Evolutionary conservation across 2,888 invertebrate species (phyloP).

Genomic region (Coelopa pilipes): DNA sequence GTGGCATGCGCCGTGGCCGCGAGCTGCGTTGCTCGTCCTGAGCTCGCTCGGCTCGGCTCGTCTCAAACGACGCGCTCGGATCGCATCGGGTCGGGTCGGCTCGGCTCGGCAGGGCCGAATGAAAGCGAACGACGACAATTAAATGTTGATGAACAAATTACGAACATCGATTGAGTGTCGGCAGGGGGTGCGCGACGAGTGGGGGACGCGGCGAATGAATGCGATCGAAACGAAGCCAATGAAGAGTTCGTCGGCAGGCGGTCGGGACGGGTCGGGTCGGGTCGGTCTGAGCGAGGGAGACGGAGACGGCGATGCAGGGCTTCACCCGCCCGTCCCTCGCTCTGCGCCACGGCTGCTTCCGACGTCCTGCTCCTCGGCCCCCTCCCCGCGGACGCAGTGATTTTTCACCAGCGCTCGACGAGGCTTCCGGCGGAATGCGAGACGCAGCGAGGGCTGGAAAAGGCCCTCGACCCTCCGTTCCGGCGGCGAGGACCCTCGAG

Average conservation of each 20-base stretch:
- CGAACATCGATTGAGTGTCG: background rate
- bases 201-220: constrained; percentile 12
- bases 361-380: no score
- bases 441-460: no score
- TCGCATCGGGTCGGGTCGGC: background rate
- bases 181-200: background rate
- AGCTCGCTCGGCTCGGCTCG: background rate
- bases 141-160: constrained; percentile 30
- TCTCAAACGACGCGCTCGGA: no score
- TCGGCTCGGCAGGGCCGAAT: constrained; percentile 10
- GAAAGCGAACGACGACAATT: constrained; percentile 34
- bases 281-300: no score
- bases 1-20: constrained; percentile 28
- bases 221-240: constrained; percentile 31
- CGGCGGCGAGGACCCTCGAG: no score
- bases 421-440: no score
- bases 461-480: no score
- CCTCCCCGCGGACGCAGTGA: no score
- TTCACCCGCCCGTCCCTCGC: no score
- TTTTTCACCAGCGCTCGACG: no score
- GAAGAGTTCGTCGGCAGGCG: constrained; percentile 8
- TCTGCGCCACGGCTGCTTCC: no score
- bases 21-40: constrained; percentile 12
- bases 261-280: background rate
- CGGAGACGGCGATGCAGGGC: no score